Conservation (phyloP, 2,888 invertebrate species). For the Protophormia terraenovae region DNA sequence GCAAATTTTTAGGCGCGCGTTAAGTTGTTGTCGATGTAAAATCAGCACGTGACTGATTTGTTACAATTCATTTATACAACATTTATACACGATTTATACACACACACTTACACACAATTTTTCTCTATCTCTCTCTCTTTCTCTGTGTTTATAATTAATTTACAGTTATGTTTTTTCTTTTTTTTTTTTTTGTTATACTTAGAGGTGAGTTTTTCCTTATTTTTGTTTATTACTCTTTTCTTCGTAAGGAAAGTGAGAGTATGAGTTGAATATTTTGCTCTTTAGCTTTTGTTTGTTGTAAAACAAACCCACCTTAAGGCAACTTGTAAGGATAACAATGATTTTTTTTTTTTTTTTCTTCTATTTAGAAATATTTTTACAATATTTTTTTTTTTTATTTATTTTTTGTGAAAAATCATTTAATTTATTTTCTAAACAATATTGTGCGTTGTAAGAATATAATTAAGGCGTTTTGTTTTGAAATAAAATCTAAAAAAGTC, state of each 20-base stretch:
- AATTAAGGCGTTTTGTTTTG: slow-evolving; percentile 26
- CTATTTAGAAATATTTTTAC: not conserved
- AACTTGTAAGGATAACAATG: slow-evolving; percentile 63
- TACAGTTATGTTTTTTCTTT: slow-evolving; percentile 23
- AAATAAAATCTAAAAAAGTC: not conserved
- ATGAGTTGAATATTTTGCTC: not conserved
- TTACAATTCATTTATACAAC: slow-evolving; percentile 38
- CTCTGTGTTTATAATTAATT: not conserved
- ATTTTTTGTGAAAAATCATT: not conserved
- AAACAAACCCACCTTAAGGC: slow-evolving; percentile 52
- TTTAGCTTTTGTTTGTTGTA: slow-evolving; percentile 1
- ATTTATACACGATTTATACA: slow-evolving; percentile 45
- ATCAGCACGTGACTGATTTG: slow-evolving; percentile 65
- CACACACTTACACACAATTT: not conserved
- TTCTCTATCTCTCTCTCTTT: not conserved
- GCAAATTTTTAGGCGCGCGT: slow-evolving; percentile 26
- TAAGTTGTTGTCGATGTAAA: slow-evolving; percentile 42
- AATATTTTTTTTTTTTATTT: not conserved
- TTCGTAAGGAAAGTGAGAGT: not conserved
- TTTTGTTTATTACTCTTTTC: slow-evolving; percentile 10
- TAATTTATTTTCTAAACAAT: slow-evolving; percentile 1
- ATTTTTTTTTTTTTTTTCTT: slow-evolving; percentile 18
- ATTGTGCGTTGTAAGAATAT: slow-evolving; percentile 29
- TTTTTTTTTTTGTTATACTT: not conserved
- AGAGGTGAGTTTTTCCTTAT: slow-evolving; percentile 1